phyloP scores from a whole-genome alignment of 2,888 invertebrate genomes.

The Amiota mariae region DNA sequence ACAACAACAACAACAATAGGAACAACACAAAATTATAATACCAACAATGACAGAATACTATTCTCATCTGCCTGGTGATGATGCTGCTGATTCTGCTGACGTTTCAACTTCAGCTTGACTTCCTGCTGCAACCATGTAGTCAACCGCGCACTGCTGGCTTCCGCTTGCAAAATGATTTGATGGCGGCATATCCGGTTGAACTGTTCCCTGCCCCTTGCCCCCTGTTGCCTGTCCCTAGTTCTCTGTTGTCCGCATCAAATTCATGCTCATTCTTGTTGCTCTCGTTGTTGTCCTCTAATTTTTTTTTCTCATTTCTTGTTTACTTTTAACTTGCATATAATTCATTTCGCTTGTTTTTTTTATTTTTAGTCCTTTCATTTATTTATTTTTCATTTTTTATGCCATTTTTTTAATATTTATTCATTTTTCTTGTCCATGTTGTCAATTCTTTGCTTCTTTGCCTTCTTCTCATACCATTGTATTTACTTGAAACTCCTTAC shows the following conservation, averaged over 20 bases:
- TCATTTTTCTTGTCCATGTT: slow-evolving; percentile 36
- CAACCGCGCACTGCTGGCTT: slow-evolving; percentile 57
- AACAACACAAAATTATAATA: not conserved
- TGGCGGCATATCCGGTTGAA: slow-evolving; percentile 62
- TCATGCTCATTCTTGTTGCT: not conserved
- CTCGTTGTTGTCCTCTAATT: not conserved
- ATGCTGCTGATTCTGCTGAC: slow-evolving; percentile 25
- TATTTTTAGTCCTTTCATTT: slow-evolving; percentile 29
- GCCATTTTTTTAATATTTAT: slow-evolving; percentile 58
- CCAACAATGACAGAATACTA: slow-evolving; percentile 42
- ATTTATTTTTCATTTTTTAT: slow-evolving; percentile 37
- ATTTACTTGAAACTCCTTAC: not conserved
- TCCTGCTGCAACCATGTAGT: slow-evolving; percentile 41
- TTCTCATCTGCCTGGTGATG: not conserved
- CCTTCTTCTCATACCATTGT: slow-evolving; percentile 2
- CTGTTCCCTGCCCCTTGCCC: slow-evolving; percentile 37
- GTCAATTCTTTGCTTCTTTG: slow-evolving; percentile 1
- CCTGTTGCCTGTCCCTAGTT: slow-evolving; percentile 13
- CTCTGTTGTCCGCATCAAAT: slow-evolving; percentile 20
- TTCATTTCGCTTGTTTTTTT: slow-evolving; percentile 48
- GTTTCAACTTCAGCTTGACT: not conserved
- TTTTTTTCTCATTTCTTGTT: slow-evolving; percentile 35
- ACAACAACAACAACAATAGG: no score
- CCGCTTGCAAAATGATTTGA: slow-evolving; percentile 69
- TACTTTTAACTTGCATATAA: slow-evolving; percentile 59